phyloP scores from a whole-genome alignment of 2,888 invertebrate genomes.

The Chirona hameri region DNA sequence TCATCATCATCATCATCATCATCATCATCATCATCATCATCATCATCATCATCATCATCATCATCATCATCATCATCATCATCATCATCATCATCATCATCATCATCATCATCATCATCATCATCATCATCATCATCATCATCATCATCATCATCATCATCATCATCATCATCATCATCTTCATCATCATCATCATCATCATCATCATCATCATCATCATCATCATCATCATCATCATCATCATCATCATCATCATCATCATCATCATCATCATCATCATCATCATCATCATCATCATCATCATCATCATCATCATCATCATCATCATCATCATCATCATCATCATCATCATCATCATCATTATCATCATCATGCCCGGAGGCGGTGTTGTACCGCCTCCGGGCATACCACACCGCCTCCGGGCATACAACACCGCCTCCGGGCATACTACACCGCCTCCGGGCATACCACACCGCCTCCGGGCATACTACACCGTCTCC shows the following conservation, averaged over 20 bases:
- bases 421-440: too few species aligned
- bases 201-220: conserved; percentile 22
- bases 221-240: conserved; percentile 22
- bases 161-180: conserved; percentile 11
- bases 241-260: conserved; percentile 22
- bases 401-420: too few species aligned
- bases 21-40: conserved; percentile 22
- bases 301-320: conserved; percentile 10
- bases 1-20: conserved; percentile 11
- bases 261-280: conserved; percentile 22
- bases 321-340: conserved; percentile 6
- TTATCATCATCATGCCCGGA: conserved; percentile 1
- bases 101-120: conserved; percentile 11
- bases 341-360: conserved; percentile 22
- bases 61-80: conserved; percentile 22
- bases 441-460: too few species aligned
- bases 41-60: conserved; percentile 22
- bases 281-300: conserved; percentile 22
- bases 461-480: too few species aligned
- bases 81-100: conserved; percentile 22
- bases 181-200: conserved; percentile 22
- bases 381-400: too few species aligned
- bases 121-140: conserved; percentile 22
- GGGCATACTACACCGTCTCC: too few species aligned
- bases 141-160: conserved; percentile 22